These are phyloP conservation scores for Cacoxenus indagator DNA, from an alignment of 2,888 invertebrate genomes.

Conservation along the genomic window DNA sequence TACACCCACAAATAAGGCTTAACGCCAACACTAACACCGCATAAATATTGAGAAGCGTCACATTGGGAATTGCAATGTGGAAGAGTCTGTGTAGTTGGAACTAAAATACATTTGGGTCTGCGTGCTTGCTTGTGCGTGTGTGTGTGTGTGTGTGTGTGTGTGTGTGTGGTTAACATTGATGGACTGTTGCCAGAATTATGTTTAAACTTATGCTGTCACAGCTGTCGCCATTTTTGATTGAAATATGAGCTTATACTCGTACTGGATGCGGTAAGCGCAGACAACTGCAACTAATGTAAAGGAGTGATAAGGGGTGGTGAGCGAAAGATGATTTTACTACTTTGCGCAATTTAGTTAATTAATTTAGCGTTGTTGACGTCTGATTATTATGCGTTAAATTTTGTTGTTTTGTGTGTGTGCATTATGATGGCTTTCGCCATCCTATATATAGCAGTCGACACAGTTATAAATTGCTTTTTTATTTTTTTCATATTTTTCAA, in stretches of 20 bases:
- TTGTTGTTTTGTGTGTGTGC: neutral
- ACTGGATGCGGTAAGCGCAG: neutral
- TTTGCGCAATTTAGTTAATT: conserved; percentile 53
- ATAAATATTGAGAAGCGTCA: conserved; percentile 57
- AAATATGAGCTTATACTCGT: conserved; percentile 38
- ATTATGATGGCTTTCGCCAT: neutral
- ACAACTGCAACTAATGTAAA: neutral
- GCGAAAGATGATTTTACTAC: conserved; percentile 7
- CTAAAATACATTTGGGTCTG: no score
- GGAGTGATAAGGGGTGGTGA: neutral
- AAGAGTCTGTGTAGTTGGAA: neutral
- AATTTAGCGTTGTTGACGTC: conserved; percentile 52
- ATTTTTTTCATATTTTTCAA: neutral
- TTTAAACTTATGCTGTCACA: conserved; percentile 59
- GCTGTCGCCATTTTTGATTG: conserved; percentile 61
- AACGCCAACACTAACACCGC: neutral
- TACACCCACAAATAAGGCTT: neutral
- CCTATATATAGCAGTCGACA: neutral
- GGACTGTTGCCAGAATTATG: conserved; percentile 63
- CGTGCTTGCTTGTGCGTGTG: neutral
- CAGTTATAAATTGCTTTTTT: neutral
- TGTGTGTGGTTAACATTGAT: conserved; percentile 39
- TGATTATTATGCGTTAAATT: neutral
- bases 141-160: neutral
- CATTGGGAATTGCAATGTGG: neutral